Conservation (phyloP, 2,797 vertebrate species). For the Myotis vivesi region DNA sequence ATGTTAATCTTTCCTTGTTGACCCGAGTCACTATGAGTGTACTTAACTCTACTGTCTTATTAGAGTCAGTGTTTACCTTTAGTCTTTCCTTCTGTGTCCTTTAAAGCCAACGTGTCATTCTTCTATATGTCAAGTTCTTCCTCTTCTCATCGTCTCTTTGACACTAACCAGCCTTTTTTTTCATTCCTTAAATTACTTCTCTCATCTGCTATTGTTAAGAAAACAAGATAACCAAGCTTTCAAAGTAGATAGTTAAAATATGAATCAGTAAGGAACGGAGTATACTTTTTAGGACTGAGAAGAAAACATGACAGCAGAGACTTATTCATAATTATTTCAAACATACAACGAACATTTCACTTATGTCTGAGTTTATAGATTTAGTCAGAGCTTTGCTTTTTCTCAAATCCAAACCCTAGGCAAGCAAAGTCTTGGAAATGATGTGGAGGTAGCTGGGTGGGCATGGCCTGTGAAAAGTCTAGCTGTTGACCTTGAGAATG, state of each 20-base stretch:
- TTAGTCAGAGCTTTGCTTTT: background rate
- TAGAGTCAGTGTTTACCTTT: background rate
- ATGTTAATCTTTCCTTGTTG: background rate
- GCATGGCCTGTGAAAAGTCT: background rate
- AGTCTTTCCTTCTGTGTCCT: background rate
- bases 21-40: background rate
- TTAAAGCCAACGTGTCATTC: background rate
- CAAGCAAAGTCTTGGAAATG: background rate
- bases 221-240: conserved; percentile 8
- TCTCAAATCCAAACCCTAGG: background rate
- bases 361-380: background rate
- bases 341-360: background rate
- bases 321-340: background rate
- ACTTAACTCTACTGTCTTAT: background rate
- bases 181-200: background rate
- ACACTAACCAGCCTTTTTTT: background rate
- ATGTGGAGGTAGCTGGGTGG: background rate
- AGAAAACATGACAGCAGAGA: background rate
- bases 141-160: background rate
- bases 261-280: background rate
- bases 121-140: background rate
- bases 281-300: background rate
- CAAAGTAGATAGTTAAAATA: background rate
- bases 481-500: background rate
- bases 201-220: conserved; percentile 1